Conservation (phyloP, 2,888 invertebrate species). For the Sminthurides aquaticus region DNA sequence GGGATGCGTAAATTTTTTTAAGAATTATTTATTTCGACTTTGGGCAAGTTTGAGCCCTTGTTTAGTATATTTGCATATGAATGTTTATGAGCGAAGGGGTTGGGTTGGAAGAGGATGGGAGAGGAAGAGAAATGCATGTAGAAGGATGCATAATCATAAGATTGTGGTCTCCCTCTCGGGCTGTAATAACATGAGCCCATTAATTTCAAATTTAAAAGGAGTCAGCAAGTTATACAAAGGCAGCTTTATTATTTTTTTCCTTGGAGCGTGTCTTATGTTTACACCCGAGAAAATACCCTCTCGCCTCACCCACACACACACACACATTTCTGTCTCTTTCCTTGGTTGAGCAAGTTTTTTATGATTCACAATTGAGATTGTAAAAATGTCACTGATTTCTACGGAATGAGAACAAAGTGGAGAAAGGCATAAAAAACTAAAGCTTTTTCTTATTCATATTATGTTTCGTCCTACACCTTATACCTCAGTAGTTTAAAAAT, state of each 20-base stretch:
- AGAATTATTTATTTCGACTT: too few relatives aligned
- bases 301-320: too few relatives aligned
- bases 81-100: not conserved
- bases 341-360: not conserved
- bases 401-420: not conserved
- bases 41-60: too few relatives aligned
- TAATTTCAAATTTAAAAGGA: slow-evolving; percentile 37
- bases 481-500: too few relatives aligned
- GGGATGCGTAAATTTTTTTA: too few relatives aligned
- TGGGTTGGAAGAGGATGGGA: not conserved
- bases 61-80: not conserved
- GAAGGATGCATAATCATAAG: slow-evolving; percentile 18
- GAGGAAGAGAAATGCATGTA: slow-evolving; percentile 9
- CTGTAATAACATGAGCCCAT: slow-evolving; percentile 37
- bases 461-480: not conserved
- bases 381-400: not conserved
- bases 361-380: not conserved
- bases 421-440: not conserved
- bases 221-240: slow-evolving; percentile 9
- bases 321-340: too few relatives aligned
- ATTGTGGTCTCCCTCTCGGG: slow-evolving; percentile 15
- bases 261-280: not conserved
- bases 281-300: too few relatives aligned
- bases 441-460: not conserved
- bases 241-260: not conserved